These are phyloP conservation scores for Stichodactyla mertensii DNA, from an alignment of 64 coral and sea anemone species.

Conservation along the genomic window DNA sequence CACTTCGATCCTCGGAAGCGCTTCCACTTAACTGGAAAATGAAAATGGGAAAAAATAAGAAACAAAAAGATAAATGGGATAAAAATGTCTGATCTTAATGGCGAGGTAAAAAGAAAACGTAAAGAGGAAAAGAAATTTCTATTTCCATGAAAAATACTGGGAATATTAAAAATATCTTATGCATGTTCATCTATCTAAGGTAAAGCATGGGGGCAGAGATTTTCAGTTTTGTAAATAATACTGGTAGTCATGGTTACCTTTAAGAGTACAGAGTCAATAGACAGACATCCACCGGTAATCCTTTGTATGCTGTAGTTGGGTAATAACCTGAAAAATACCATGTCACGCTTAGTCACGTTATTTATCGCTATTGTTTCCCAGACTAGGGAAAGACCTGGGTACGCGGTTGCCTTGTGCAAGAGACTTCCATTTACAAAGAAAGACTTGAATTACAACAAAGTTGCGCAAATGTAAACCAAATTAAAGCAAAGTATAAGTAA, in stretches of 20 bases:
- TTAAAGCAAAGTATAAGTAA: too few relatives aligned
- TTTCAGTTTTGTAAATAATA: background rate
- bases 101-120: too few relatives aligned
- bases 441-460: background rate
- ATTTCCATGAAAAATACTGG: too few relatives aligned
- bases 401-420: background rate
- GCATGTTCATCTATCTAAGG: too few relatives aligned
- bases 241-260: slow-evolving; percentile 23
- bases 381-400: too few relatives aligned
- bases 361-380: too few relatives aligned
- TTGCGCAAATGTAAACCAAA: too few relatives aligned
- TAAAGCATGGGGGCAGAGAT: background rate
- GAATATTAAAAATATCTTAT: too few relatives aligned
- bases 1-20: background rate
- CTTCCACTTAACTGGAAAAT: slow-evolving; percentile 36
- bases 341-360: background rate
- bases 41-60: background rate
- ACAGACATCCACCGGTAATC: slow-evolving; percentile 49
- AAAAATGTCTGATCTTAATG: too few relatives aligned
- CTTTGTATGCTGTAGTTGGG: slow-evolving; percentile 54
- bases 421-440: background rate
- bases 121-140: too few relatives aligned
- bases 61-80: background rate
- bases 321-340: slow-evolving; percentile 33
- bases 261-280: slow-evolving; percentile 55